Conservation (phyloP, 2,888 invertebrate genomes). For the Caenorhabditis doughertyi region DNA sequence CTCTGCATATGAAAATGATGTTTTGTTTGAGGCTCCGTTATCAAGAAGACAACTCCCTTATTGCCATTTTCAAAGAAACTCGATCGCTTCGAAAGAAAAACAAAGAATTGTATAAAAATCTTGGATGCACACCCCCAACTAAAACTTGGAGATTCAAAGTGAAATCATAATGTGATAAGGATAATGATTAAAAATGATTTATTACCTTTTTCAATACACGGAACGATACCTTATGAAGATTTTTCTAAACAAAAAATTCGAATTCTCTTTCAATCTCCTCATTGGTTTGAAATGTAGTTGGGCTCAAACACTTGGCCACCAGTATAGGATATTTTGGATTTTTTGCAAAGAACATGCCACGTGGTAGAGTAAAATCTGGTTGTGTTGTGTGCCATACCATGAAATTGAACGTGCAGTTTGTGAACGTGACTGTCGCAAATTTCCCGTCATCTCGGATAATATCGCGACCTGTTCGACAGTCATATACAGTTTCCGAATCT, state of each 20-base stretch:
- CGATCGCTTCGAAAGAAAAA: conserved; percentile 34
- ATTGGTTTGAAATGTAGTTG: background rate
- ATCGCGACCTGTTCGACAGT: background rate
- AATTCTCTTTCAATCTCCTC: background rate
- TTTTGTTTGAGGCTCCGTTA: conserved; percentile 13
- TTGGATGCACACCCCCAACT: conserved; percentile 38
- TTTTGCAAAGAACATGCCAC: background rate
- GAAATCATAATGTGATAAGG: no score
- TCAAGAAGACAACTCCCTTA: conserved; percentile 44
- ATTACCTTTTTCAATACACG: no score
- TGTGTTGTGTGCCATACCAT: background rate
- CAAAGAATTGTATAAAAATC: conserved; percentile 20
- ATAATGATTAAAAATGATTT: no score
- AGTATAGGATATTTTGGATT: conserved; percentile 3
- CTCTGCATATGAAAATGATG: background rate
- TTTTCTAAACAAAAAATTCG: background rate
- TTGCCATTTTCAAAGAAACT: conserved; percentile 44
- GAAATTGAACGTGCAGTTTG: background rate
- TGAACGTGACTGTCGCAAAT: background rate
- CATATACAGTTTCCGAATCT: background rate
- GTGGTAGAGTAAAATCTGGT: background rate
- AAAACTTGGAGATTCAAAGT: conserved; percentile 37
- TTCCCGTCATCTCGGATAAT: background rate
- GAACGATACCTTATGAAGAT: no score
- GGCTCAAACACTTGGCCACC: background rate